Base-by-base conservation (phyloP, 2,797 vertebrate species). In the Morelia viridis region DNA sequence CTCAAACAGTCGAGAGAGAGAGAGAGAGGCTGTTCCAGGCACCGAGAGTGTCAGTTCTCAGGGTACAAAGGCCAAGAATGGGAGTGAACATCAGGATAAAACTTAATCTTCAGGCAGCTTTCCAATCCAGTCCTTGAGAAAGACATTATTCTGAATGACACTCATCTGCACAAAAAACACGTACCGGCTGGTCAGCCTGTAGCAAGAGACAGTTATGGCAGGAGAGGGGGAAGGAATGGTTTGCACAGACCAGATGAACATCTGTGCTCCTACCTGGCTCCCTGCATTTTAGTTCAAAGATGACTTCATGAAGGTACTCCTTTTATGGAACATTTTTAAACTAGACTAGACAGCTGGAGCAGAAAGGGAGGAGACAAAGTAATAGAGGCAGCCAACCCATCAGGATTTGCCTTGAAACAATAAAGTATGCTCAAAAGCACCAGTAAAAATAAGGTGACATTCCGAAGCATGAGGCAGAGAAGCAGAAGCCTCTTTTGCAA, bases 161-260 rank as follows among this genome's bases (percentile, higher is more conserved):
- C 15, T 91, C 65, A 53, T 88, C 58, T 83, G 41, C 41, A 62
- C 4, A 31, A 26, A 57, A 80, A 60, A 68, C 41, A 87, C 76
- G 22, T 50, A 19, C 68, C 6, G 46, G 68, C 86, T 35, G 58
- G 41, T 62, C 58, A 62, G 68, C 41, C 58, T 62, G 86, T 62
- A 88, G 91, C 5, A 76, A 61, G 94, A 93, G 94, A 96, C 92
- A 19, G 31, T 35, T 35, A 71, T 0, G 7, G 71, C 35, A 46
- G 41, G 11, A 80, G 24, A 46, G 4, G 41, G 41, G 35, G 76
- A 46, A 80, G 41, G 41, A 10, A 24, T 2, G 22, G 41, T 9
- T 1, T 24, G 35, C 7, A 3, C 41, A 80, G 76, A 80, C 9
- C 1, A 80, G 9, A 80, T 35, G 41, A 80, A 24, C 41, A 46